Percentiles rank a stretch among this genome's conserved stretches.
These are phyloP conservation scores for Melanostoma mellinum DNA, from an alignment of 2,888 invertebrate species.

Conservation along the genomic window DNA sequence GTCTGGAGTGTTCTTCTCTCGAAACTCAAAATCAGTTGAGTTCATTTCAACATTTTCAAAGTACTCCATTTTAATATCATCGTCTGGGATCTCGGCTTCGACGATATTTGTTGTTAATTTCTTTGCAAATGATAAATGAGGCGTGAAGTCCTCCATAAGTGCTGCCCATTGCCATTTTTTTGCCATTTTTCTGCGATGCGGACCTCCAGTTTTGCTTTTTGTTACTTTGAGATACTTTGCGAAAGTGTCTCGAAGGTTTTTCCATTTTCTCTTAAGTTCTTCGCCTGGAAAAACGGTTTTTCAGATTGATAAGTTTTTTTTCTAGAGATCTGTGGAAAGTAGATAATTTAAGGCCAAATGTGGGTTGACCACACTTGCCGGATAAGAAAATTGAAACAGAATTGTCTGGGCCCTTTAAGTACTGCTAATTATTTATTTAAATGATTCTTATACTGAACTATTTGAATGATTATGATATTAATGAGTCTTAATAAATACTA, in stretches of 20 bases:
- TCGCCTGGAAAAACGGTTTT: slow-evolving; percentile 2
- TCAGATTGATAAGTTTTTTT: no score
- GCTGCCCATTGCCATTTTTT: slow-evolving; percentile 6
- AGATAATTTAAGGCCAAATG: no score
- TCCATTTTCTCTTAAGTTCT: slow-evolving; percentile 13
- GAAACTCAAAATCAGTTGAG: slow-evolving; percentile 1
- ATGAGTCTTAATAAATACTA: no score
- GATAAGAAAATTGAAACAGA: no score
- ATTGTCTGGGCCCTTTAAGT: no score
- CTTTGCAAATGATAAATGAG: background rate
- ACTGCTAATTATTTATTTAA: no score
- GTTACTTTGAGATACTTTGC: background rate
- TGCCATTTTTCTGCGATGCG: no score
- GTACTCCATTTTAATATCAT: background rate
- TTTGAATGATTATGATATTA: no score
- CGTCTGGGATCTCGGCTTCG: background rate
- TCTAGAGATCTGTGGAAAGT: no score
- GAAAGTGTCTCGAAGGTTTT: slow-evolving; percentile 7
- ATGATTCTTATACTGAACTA: no score
- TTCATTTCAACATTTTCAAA: background rate
- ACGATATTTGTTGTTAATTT: background rate
- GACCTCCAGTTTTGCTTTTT: background rate
- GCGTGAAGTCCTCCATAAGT: background rate
- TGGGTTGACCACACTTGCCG: no score
- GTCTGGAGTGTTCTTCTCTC: no score